phyloP scores from a whole-genome alignment of 2,797 vertebrate species.

The Champsocephalus gunnari region DNA sequence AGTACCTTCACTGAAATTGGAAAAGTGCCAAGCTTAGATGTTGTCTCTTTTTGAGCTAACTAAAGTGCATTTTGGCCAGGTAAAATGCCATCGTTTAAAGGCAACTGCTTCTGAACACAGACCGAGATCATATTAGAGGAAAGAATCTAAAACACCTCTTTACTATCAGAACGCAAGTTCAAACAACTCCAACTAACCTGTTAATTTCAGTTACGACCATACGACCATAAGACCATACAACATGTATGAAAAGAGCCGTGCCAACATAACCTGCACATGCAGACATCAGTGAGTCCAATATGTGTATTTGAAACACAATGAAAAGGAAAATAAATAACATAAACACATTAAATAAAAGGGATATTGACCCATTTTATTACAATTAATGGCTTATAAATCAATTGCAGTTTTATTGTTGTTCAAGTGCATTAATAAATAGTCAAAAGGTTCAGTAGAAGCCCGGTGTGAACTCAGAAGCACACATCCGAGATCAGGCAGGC shows the following conservation, averaged over 20 bases:
- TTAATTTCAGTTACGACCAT: background rate
- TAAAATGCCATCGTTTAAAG: background rate
- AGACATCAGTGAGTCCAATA: background rate
- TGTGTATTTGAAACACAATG: background rate
- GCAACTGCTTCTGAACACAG: background rate
- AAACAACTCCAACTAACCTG: background rate
- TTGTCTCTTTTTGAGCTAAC: too few relatives aligned
- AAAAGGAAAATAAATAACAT: too few relatives aligned
- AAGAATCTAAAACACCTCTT: background rate
- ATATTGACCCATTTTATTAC: too few relatives aligned
- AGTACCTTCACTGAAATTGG: too few relatives aligned
- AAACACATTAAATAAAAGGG: too few relatives aligned
- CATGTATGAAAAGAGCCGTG: background rate
- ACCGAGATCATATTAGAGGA: background rate
- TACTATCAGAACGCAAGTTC: background rate
- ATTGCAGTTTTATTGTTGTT: background rate
- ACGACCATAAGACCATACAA: too few relatives aligned
- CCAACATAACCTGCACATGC: background rate
- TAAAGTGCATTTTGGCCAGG: background rate
- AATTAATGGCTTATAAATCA: too few relatives aligned
- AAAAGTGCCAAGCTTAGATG: too few relatives aligned
- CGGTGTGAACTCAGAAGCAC: background rate
- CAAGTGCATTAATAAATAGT: background rate
- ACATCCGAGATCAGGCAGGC: background rate
- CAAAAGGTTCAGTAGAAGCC: background rate